Percentiles rank a stretch among this genome's conserved stretches.
These are phyloP conservation scores for Lissocephala sabroskyi DNA, from an alignment of 2,888 invertebrate genomes.

Conservation along the genomic window DNA sequence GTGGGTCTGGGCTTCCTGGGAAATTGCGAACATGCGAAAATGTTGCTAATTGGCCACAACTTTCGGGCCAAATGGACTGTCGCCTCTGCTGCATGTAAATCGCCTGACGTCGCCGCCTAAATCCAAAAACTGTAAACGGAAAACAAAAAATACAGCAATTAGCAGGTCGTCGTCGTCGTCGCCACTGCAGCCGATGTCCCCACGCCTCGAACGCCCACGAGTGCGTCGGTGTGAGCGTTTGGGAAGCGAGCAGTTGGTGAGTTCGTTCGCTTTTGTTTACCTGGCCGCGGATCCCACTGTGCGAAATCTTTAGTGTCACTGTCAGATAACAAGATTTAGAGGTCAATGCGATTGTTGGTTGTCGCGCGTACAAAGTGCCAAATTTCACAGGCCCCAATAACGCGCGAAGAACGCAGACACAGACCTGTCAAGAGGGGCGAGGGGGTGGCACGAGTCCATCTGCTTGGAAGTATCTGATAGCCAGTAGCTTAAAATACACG, in stretches of 20 bases:
- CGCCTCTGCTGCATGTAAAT: conserved; percentile 20
- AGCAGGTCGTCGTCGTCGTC: conserved; percentile 13
- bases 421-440: too few species aligned
- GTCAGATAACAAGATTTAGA: conserved; percentile 40
- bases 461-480: too few species aligned
- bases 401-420: too few species aligned
- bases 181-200: conserved; percentile 3
- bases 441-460: too few species aligned
- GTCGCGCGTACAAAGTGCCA: not conserved
- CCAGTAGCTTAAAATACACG: too few species aligned
- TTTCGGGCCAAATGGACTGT: conserved; percentile 3
- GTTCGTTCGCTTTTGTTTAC: not conserved
- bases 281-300: conserved; percentile 17
- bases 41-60: not conserved
- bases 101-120: conserved; percentile 21
- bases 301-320: conserved; percentile 30
- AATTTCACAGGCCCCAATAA: conserved; percentile 6
- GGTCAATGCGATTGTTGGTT: conserved; percentile 14
- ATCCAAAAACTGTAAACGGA: conserved; percentile 9
- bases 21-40: too few species aligned
- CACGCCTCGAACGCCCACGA: conserved; percentile 19
- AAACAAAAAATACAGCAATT: conserved; percentile 23
- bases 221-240: too few species aligned
- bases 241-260: too few species aligned
- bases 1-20: too few species aligned